Conservation (phyloP, 2,888 invertebrate species). For the Rosalia funebris region DNA sequence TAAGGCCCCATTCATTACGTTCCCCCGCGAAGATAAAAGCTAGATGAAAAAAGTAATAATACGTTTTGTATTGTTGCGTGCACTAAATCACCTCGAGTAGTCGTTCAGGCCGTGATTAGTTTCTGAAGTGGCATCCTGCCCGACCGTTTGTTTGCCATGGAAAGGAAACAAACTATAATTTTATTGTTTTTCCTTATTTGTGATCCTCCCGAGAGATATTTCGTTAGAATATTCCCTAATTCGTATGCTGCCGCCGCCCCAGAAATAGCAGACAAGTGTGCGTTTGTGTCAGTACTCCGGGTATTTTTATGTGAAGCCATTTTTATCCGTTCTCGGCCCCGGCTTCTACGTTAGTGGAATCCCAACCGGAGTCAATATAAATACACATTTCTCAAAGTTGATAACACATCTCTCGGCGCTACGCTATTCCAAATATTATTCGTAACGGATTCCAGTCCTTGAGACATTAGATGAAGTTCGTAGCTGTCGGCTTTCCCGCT, state of each 20-base stretch:
- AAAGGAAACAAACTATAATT: conserved; percentile 38
- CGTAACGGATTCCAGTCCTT: conserved; percentile 17
- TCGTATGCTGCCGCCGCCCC: conserved; percentile 47
- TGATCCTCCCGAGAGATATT: conserved; percentile 42
- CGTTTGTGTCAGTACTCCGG: conserved; percentile 47
- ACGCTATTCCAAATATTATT: conserved; percentile 19
- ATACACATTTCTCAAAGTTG: conserved; percentile 54
- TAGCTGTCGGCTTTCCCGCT: too few relatives aligned
- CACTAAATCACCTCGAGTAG: conserved; percentile 26
- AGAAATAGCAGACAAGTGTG: conserved; percentile 47
- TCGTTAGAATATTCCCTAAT: conserved; percentile 46
- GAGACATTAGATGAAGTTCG: too few relatives aligned
- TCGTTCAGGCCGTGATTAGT: conserved; percentile 35
- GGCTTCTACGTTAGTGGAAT: conserved; percentile 52
- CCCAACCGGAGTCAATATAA: conserved; percentile 52
- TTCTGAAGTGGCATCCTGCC: conserved; percentile 28
- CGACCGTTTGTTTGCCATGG: conserved; percentile 19
- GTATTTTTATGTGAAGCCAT: conserved; percentile 54
- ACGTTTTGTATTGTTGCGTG: conserved; percentile 26
- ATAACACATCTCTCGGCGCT: conserved; percentile 40
- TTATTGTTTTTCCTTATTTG: conserved; percentile 45
- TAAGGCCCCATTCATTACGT: conserved; percentile 16
- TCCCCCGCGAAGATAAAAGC: conserved; percentile 4
- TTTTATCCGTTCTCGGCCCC: conserved; percentile 53
- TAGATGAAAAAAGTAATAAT: conserved; percentile 30